A percentile compares a stretch with the other conserved stretches of the same genome.
Evolutionary conservation across 1,140 invertebrate genomes (phyloP).

Genomic region (Drosophila pruinosa): DNA sequence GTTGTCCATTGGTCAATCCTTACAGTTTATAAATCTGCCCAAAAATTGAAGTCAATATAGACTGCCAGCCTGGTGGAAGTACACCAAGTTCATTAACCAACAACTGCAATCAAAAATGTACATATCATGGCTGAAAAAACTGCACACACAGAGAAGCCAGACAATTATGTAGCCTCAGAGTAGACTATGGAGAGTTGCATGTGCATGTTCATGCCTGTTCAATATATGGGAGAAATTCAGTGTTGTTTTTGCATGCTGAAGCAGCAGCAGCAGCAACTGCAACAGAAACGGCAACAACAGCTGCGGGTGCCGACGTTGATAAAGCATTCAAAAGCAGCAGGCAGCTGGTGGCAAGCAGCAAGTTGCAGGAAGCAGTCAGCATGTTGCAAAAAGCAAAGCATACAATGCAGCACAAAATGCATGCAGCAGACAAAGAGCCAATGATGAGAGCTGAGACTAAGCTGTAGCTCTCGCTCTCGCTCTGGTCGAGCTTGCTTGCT

Average conservation of each 20-base stretch:
- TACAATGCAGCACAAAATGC: conserved; percentile 10
- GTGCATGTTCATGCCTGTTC: conserved; percentile 23
- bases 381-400: conserved; percentile 27
- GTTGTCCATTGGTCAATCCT: not conserved
- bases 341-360: not conserved
- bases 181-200: conserved; percentile 9
- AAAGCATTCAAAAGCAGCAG: conserved; percentile 41
- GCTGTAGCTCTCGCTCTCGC: conserved; percentile 9
- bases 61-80: not conserved
- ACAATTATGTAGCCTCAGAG: conserved; percentile 38
- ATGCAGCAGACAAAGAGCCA: conserved; percentile 7
- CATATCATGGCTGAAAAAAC: conserved; percentile 30
- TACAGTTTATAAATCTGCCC: conserved; percentile 1
- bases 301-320: conserved; percentile 45
- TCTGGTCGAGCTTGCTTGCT: conserved; percentile 20
- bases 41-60: conserved; percentile 2
- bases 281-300: not conserved
- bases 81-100: conserved; percentile 40
- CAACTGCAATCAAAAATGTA: conserved; percentile 43
- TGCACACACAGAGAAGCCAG: conserved; percentile 34
- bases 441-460: conserved; percentile 14
- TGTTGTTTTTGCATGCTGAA: conserved; percentile 26
- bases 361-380: conserved; percentile 16
- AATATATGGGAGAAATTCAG: conserved; percentile 14
- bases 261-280: no score